Conservation (phyloP, 2,888 invertebrate genomes). For the Hemistola chrysoprasaria region DNA sequence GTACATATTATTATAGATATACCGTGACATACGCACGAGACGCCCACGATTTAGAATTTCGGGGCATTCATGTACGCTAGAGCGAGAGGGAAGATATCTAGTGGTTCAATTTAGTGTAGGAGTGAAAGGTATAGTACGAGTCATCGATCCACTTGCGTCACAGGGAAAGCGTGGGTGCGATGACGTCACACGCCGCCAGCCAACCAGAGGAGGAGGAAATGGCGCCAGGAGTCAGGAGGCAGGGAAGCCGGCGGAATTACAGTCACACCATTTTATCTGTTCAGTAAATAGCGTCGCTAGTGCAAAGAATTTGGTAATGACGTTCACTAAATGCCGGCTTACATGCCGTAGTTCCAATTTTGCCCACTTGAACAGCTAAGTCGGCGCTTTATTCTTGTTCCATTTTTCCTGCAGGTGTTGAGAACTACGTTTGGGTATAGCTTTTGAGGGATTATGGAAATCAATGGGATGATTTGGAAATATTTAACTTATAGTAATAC, state of each 20-base stretch:
- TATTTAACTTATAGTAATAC: too few relatives aligned
- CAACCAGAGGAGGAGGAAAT: slow-evolving; percentile 62
- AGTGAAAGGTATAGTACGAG: slow-evolving; percentile 43
- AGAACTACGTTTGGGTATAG: too few relatives aligned
- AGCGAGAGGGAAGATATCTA: slow-evolving; percentile 38
- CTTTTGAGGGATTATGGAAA: too few relatives aligned
- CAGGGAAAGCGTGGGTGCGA: slow-evolving; percentile 74
- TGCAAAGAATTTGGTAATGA: background rate
- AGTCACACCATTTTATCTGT: too few relatives aligned
- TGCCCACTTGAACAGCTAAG: too few relatives aligned
- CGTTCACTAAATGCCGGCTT: too few relatives aligned
- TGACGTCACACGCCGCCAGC: slow-evolving; percentile 70
- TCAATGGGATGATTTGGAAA: too few relatives aligned
- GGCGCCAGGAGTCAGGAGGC: slow-evolving; percentile 69
- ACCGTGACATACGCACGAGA: slow-evolving; percentile 62
- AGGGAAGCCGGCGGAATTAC: slow-evolving; percentile 48
- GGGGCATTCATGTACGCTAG: slow-evolving; percentile 66
- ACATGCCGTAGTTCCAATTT: too few relatives aligned
- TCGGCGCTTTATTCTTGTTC: too few relatives aligned
- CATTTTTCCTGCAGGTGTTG: too few relatives aligned
- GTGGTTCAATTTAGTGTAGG: slow-evolving; percentile 17
- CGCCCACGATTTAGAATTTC: slow-evolving; percentile 73
- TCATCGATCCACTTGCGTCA: slow-evolving; percentile 80
- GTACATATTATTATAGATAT: slow-evolving; percentile 12
- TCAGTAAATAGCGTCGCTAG: background rate